These are phyloP conservation scores for Emydocephalus ijimae DNA, from an alignment of 2,113 vertebrate species.

Conservation along the genomic window DNA sequence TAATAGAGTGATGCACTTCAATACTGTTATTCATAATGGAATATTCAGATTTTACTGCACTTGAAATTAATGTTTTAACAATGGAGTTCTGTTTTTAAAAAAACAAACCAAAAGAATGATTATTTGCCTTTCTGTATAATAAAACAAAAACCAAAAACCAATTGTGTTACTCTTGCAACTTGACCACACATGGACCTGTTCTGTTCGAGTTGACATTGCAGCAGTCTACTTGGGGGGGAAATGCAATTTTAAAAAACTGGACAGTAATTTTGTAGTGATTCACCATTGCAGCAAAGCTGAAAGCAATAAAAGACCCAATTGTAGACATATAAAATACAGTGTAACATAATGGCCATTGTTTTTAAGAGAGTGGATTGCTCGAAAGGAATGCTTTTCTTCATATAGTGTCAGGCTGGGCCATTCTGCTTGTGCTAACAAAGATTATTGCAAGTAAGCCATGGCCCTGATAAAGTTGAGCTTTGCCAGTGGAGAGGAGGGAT, in stretches of 20 bases:
- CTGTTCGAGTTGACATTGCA: slow-evolving; percentile 30
- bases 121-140: slow-evolving; percentile 53
- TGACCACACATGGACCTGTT: slow-evolving; percentile 50
- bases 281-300: background rate
- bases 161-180: slow-evolving; percentile 56
- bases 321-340: background rate
- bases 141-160: slow-evolving; percentile 48
- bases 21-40: background rate
- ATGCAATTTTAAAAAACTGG: background rate
- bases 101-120: slow-evolving; percentile 41
- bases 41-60: slow-evolving; percentile 39
- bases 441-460: background rate
- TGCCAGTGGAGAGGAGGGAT: background rate
- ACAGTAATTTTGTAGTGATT: background rate
- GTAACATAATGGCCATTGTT: background rate
- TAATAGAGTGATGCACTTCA: slow-evolving; percentile 36
- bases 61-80: slow-evolving; percentile 41
- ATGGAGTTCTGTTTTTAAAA: slow-evolving; percentile 44
- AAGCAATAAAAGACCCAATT: background rate
- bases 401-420: background rate
- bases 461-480: background rate
- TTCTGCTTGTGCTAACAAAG: background rate
- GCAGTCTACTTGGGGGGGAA: background rate
- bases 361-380: background rate
- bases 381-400: background rate